Conservation (phyloP, 2,113 vertebrate genomes). For the Neogale vison region DNA sequence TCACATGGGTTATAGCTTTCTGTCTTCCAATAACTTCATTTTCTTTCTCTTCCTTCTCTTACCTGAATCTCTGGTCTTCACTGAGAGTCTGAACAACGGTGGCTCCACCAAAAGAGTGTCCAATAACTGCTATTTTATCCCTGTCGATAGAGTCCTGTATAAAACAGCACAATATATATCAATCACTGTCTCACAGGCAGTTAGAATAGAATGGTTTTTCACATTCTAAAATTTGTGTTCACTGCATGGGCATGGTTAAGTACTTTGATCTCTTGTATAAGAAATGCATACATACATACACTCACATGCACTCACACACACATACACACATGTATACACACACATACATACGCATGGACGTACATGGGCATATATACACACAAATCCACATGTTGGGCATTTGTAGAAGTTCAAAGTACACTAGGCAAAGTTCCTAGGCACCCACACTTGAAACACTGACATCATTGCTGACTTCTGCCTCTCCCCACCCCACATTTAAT, state of each 20-base stretch:
- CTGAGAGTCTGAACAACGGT: slow-evolving; percentile 93
- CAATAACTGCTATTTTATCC: slow-evolving; percentile 90
- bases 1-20: not conserved
- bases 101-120: slow-evolving; percentile 97
- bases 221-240: not conserved
- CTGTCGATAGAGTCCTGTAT: slow-evolving; percentile 91
- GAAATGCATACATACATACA: not conserved
- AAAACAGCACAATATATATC: not conserved
- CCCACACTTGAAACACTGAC: not conserved
- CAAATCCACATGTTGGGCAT: not conserved
- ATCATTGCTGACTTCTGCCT: not conserved
- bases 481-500: not conserved
- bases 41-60: slow-evolving; percentile 75
- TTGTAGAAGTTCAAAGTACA: not conserved
- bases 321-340: not conserved
- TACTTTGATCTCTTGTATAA: slow-evolving; percentile 2
- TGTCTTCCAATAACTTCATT: not conserved
- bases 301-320: not conserved
- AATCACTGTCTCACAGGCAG: not conserved
- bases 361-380: not conserved
- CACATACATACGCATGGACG: not conserved
- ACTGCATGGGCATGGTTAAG: not conserved
- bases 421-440: not conserved
- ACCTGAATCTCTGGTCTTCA: slow-evolving; percentile 95
- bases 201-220: slow-evolving; percentile 30